phyloP scores from a whole-genome alignment of 2,797 vertebrate species.

The Micrastur ruficollis region DNA sequence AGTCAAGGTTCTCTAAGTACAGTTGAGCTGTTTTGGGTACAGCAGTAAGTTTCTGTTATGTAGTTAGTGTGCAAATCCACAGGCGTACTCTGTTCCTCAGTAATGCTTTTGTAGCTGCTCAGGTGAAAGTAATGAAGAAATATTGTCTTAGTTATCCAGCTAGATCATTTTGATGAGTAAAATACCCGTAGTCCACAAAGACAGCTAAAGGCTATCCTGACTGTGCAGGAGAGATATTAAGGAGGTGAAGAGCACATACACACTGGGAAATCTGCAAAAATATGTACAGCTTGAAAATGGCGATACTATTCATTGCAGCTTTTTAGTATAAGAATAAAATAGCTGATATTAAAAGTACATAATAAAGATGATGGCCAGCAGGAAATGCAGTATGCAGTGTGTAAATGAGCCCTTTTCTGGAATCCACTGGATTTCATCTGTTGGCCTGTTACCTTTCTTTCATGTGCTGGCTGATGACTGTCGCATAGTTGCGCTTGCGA shows the following conservation, averaged over 20 bases:
- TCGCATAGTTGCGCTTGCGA: background rate
- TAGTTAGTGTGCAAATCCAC: background rate
- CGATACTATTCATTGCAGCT: background rate
- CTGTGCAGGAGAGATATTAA: background rate
- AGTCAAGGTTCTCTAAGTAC: background rate
- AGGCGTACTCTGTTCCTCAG: background rate
- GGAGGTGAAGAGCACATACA: background rate
- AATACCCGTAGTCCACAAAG: background rate
- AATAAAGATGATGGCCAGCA: background rate
- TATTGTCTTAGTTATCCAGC: background rate
- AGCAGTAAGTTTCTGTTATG: fast-evolving
- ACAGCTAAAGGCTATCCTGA: background rate
- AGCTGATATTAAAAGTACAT: background rate
- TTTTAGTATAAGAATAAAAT: background rate
- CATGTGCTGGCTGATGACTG: background rate
- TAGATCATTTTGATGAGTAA: background rate
- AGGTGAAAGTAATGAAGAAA: background rate
- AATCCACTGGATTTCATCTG: background rate
- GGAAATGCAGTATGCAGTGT: background rate
- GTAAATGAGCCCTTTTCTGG: background rate
- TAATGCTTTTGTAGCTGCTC: background rate
- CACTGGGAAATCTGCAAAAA: background rate
- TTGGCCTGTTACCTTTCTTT: background rate
- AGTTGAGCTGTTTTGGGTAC: background rate
- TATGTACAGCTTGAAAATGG: background rate